Percentiles rank a stretch among this genome's conserved stretches.
Conservation (phyloP, 2,113 vertebrate genomes). For the Craseonycteris thonglongyai region DNA sequence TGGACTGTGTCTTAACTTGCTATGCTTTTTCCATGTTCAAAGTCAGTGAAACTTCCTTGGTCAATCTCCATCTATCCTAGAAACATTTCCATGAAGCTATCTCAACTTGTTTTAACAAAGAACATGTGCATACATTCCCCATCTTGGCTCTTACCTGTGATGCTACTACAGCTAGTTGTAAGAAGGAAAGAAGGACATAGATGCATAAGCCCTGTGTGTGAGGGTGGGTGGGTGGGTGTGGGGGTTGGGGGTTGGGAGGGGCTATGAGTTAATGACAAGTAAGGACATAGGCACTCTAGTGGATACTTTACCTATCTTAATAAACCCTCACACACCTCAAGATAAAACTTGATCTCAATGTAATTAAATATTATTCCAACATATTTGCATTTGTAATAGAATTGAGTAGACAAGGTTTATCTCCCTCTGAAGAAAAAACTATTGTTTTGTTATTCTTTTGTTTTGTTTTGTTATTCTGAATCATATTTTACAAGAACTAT, state of each 20-base stretch:
- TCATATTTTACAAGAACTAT: neutral
- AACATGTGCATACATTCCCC: neutral
- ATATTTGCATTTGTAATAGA: neutral
- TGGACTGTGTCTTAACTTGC: neutral
- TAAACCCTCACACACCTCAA: neutral
- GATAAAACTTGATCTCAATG: neutral
- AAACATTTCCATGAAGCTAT: neutral
- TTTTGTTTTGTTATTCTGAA: neutral
- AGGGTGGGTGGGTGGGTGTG: too few species aligned
- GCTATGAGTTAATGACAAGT: neutral
- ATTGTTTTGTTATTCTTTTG: too few species aligned
- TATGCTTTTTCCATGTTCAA: neutral
- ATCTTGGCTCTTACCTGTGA: neutral
- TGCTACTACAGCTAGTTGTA: neutral
- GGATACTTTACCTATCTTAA: neutral
- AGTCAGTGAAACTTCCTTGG: neutral
- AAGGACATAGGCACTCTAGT: neutral
- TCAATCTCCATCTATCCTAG: fast-evolving
- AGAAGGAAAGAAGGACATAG: too few species aligned
- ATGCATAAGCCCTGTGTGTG: neutral
- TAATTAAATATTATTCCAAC: neutral
- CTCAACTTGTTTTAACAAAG: neutral
- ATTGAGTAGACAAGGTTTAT: neutral
- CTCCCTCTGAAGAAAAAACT: neutral
- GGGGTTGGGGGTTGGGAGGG: neutral